Percentiles rank a stretch among this genome's conserved stretches.
phyloP scores from a whole-genome alignment of 2,113 vertebrate genomes.

The Aptenodytes patagonicus region DNA sequence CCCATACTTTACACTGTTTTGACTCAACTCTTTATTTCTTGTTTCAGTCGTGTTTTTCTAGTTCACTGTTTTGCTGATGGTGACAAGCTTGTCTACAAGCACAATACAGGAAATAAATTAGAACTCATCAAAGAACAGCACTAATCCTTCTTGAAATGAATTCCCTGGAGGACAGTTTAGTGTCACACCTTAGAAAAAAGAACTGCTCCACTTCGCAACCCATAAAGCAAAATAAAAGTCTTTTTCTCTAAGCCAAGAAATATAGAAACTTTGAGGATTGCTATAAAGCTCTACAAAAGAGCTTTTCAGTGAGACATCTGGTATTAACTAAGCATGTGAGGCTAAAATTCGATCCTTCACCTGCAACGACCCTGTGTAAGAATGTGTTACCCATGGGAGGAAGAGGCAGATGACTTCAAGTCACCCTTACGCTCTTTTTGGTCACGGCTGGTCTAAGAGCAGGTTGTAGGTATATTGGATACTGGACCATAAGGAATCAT shows the following conservation, averaged over 20 bases:
- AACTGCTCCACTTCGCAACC: background rate
- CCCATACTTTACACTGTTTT: background rate
- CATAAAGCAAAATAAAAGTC: background rate
- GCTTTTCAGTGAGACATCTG: constrained; percentile 45
- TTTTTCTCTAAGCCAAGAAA: constrained; percentile 21
- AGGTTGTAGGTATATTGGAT: background rate
- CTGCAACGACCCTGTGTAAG: constrained; percentile 6
- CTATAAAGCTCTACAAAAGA: constrained; percentile 35
- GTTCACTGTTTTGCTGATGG: background rate
- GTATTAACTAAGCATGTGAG: constrained; percentile 41
- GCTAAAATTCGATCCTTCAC: constrained; percentile 25
- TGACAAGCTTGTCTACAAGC: background rate
- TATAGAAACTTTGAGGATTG: constrained; percentile 2
- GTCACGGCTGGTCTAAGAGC: background rate
- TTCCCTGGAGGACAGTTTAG: background rate
- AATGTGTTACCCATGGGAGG: background rate
- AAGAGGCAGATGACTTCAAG: constrained; percentile 1
- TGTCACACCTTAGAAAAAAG: background rate
- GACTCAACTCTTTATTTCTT: background rate
- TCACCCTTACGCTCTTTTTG: background rate
- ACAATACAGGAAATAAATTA: constrained; percentile 6
- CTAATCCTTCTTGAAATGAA: background rate
- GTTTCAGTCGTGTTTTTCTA: background rate
- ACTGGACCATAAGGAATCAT: background rate
- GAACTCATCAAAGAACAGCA: background rate